A percentile compares a stretch with the other conserved stretches of the same genome.
Conservation (phyloP, 2,888 invertebrate genomes). For the Melolontha melolontha region DNA sequence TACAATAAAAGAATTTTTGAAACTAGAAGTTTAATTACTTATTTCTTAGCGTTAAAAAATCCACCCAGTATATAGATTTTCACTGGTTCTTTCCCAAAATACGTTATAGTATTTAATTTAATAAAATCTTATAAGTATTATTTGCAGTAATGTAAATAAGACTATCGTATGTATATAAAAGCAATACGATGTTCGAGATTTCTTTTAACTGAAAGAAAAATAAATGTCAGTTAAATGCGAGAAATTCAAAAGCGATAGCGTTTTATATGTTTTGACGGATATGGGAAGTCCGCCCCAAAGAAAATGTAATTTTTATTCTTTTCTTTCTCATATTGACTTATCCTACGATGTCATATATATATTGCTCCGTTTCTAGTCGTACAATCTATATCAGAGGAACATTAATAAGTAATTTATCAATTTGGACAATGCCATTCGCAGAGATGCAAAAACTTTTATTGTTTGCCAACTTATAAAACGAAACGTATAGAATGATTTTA, state of each 20-base stretch:
- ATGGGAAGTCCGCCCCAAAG: constrained; percentile 13
- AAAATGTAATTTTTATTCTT: constrained; percentile 17
- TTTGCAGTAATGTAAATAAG: too few species aligned
- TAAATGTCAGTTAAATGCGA: neutral
- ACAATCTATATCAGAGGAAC: constrained; percentile 5
- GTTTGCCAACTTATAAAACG: constrained; percentile 5
- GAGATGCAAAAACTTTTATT: constrained; percentile 27
- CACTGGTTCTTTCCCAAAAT: too few species aligned
- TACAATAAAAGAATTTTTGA: too few species aligned
- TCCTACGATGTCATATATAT: constrained; percentile 2
- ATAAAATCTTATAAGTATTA: too few species aligned
- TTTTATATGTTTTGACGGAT: constrained; percentile 25
- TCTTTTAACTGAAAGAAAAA: too few species aligned
- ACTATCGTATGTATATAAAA: neutral
- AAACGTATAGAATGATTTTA: constrained; percentile 5
- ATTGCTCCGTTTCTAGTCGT: neutral
- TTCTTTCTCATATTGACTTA: constrained; percentile 21
- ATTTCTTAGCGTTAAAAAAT: too few species aligned
- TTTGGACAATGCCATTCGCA: constrained; percentile 13
- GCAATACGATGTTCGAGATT: neutral
- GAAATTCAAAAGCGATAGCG: neutral
- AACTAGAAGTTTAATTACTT: too few species aligned
- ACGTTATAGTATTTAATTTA: too few species aligned
- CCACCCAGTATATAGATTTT: too few species aligned
- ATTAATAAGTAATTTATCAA: constrained; percentile 33